Percentiles rank a stretch among this genome's conserved stretches.
Evolutionary conservation across 2,888 invertebrate species (phyloP).

Genomic region (Dioctria linearis): DNA sequence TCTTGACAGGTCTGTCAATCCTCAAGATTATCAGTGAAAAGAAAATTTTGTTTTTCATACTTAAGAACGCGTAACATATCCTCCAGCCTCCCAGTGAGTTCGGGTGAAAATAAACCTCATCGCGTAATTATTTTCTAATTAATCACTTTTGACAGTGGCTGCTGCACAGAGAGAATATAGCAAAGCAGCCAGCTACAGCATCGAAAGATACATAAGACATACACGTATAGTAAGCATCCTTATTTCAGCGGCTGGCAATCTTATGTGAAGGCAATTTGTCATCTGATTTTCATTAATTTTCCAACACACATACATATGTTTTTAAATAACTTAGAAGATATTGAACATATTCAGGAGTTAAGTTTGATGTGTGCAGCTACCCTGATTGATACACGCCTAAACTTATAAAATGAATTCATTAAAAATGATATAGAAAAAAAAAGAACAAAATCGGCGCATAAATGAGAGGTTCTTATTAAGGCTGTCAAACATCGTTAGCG

Average conservation of each 20-base stretch:
- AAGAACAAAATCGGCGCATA: background rate
- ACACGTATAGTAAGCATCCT: slow-evolving; percentile 13
- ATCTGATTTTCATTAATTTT: slow-evolving; percentile 50
- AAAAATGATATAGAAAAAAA: slow-evolving; percentile 2
- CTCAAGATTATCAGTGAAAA: slow-evolving; percentile 37
- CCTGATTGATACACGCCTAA: background rate
- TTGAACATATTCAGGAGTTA: background rate
- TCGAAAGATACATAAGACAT: background rate
- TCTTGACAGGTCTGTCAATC: slow-evolving; percentile 45
- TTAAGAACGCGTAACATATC: slow-evolving; percentile 40
- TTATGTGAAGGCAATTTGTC: slow-evolving; percentile 42
- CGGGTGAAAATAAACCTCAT: slow-evolving; percentile 49
- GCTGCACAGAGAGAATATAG: slow-evolving; percentile 25
- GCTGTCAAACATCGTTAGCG: slow-evolving; percentile 50
- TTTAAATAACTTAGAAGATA: background rate
- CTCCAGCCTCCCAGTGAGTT: slow-evolving; percentile 12
- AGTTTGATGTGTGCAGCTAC: background rate
- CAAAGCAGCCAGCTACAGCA: slow-evolving; percentile 11
- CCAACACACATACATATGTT: background rate
- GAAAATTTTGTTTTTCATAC: slow-evolving; percentile 31
- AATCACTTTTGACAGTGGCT: slow-evolving; percentile 48
- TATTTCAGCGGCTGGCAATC: slow-evolving; percentile 33
- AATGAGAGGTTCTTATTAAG: slow-evolving; percentile 42
- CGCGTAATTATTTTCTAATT: slow-evolving; percentile 50
- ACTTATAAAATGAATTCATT: background rate